Percentiles rank a stretch among this genome's conserved stretches.
Evolutionary conservation across 1,140 invertebrate species (phyloP).

Genomic region (Arion vulgaris): DNA sequence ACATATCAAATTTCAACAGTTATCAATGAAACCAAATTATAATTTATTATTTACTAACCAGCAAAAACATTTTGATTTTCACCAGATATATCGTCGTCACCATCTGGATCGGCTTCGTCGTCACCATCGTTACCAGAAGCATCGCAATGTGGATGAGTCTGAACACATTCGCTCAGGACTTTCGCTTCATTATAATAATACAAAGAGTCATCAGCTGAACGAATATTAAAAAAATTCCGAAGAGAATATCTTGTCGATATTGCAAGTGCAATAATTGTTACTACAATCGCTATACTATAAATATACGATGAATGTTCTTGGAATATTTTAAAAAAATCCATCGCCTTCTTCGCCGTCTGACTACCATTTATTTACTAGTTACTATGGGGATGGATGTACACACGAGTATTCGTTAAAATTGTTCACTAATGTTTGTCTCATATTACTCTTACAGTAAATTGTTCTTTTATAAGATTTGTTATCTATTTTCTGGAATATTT

Average conservation of each 20-base stretch:
- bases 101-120: background rate
- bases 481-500: too few species aligned
- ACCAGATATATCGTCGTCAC: background rate
- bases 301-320: background rate
- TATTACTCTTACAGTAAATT: too few species aligned
- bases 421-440: too few species aligned
- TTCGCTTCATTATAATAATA: background rate
- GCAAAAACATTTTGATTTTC: background rate
- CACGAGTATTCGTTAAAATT: too few species aligned
- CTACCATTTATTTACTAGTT: too few species aligned
- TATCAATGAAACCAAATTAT: background rate
- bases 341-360: background rate
- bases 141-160: background rate
- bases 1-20: background rate
- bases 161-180: background rate
- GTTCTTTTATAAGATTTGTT: too few species aligned
- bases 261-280: conserved; percentile 19
- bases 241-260: conserved; percentile 7
- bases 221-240: background rate
- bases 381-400: too few species aligned
- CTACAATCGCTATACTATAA: conserved; percentile 1
- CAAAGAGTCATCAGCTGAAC: background rate
- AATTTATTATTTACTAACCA: background rate
- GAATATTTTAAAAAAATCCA: background rate
- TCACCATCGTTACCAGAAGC: conserved; percentile 5